Percentiles rank a stretch among this genome's conserved stretches.
Evolutionary conservation across 1,140 invertebrate species (phyloP).

Genomic region (Eriocheir sinensis): DNA sequence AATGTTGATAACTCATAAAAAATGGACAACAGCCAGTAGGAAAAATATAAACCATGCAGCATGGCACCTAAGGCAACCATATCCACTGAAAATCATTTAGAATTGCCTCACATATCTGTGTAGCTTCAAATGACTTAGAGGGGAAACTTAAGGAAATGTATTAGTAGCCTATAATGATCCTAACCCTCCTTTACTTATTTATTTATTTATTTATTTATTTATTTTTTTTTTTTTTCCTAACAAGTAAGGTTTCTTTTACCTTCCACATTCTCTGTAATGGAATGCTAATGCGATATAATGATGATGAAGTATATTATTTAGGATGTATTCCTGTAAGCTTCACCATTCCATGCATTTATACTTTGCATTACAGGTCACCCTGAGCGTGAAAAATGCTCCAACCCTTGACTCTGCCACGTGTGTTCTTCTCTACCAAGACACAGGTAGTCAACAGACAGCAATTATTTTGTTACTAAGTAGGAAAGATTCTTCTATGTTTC

Average conservation of each 20-base stretch:
- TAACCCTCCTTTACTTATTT: too few relatives aligned
- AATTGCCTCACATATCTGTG: too few relatives aligned
- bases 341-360: not conserved
- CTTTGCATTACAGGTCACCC: slow-evolving; percentile 37
- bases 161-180: too few relatives aligned
- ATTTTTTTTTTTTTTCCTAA: not conserved
- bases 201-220: too few relatives aligned
- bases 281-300: not conserved
- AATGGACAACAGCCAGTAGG: too few relatives aligned
- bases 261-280: not conserved
- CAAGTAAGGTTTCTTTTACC: not conserved
- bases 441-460: not conserved
- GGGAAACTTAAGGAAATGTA: too few relatives aligned
- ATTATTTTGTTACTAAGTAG: not conserved
- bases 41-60: too few relatives aligned
- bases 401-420: slow-evolving; percentile 17
- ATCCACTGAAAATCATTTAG: too few relatives aligned
- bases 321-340: not conserved
- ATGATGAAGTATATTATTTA: not conserved
- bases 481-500: not conserved
- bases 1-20: too few relatives aligned
- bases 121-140: too few relatives aligned
- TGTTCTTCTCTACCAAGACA: not conserved
- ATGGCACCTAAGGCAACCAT: too few relatives aligned
- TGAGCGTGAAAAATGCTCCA: not conserved